Base-by-base conservation (phyloP, 2,113 vertebrate species). In the Penelope pileata region DNA sequence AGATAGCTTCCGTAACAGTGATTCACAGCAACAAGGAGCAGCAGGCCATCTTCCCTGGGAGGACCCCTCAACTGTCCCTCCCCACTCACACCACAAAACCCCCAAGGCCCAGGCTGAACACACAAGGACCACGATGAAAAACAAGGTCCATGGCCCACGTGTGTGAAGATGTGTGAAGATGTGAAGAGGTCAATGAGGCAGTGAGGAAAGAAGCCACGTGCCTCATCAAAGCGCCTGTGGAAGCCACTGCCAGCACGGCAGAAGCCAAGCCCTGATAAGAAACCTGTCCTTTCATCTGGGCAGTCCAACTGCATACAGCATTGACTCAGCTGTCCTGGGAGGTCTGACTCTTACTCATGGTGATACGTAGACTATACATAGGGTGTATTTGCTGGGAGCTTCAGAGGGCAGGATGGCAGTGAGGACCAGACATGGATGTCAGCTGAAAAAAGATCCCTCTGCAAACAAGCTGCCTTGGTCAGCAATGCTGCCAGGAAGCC, bases 171-270 rank as follows among this genome's bases (percentile, higher is more conserved):
- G 27, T 0, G 2, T 15, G 36, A 70, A 64, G 81, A 30, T 16
- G n/a, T 1, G 23, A 50, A 23, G 30, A 12, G 10, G 43, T 40
- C 48, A 50, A 14, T 4, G 23, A 27, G 34, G 62, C 4, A 12
- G 42, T 42, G 30, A 0, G 8, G 48, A 48, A 59, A 70, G 30
- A 78, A 1, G 12, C 15, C 17, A 42, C 3, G 1, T 7, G 6
- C 40, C 47, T 50, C 73, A 43, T 12, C 29, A 34, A 47, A 58
- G 43, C 26, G 43, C 40, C 0, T 0, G 30, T 4, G 2, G 8
- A 16, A 60, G 32, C 21, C 32, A 9, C 15, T 21, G 48, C 0
- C 4, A 58, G 38, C 26, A 26, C 7, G 34, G 29, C 43, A 53
- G 38, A 29, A 86, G 34, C 24, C 14, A n/a, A 80, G 38, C 51